phyloP scores from a whole-genome alignment of 2,797 vertebrate genomes.

The Acanthopagrus latus region DNA sequence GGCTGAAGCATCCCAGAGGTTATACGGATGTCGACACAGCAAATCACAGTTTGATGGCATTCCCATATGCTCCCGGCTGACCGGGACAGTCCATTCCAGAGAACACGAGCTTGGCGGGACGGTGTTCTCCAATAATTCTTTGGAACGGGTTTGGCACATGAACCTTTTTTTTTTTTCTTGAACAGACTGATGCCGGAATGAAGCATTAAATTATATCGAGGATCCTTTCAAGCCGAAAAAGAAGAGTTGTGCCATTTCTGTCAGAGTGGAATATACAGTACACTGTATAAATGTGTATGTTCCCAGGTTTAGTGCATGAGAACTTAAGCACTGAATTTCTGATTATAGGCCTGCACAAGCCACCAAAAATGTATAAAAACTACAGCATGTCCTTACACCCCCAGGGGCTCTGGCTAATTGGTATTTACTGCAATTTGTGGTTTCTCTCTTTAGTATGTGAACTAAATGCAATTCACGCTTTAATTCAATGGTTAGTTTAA shows the following conservation, averaged over 20 bases:
- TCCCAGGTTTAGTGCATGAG: not conserved
- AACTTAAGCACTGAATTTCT: not conserved
- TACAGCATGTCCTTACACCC: not conserved
- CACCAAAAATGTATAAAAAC: not conserved
- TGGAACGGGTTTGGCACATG: not conserved
- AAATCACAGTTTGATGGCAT: slow-evolving; percentile 88
- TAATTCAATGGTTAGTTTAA: not conserved
- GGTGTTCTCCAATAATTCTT: slow-evolving; percentile 29
- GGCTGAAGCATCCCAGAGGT: slow-evolving; percentile 87
- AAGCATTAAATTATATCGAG: not conserved
- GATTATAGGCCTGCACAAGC: not conserved
- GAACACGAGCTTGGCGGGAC: slow-evolving; percentile 17
- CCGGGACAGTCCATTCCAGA: slow-evolving; percentile 62
- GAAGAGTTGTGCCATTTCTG: not conserved
- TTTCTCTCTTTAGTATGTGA: not conserved
- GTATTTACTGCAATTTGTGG: not conserved
- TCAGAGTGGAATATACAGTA: not conserved
- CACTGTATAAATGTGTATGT: not conserved
- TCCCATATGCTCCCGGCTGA: slow-evolving; percentile 87
- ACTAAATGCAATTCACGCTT: not conserved
- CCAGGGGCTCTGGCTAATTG: not conserved
- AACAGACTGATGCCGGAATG: not conserved
- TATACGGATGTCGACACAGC: slow-evolving; percentile 90
- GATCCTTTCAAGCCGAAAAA: not conserved
- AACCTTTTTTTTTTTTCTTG: not conserved